Base-by-base conservation (phyloP, 1,140 invertebrate genomes). In the Magallana gigas region DNA sequence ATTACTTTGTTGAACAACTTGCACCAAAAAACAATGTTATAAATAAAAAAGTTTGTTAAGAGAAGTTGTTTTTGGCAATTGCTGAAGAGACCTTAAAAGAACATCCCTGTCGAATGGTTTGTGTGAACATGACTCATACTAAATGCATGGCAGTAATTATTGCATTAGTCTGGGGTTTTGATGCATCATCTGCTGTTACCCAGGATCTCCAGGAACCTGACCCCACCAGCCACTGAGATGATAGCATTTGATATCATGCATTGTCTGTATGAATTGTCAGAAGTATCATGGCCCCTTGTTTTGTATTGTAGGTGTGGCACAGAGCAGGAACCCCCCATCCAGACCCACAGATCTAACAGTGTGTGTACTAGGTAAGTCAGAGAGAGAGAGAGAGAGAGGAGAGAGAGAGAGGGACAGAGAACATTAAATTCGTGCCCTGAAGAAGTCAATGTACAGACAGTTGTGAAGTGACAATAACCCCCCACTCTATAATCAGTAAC, bases 91-190 rank as follows among this genome's bases (percentile, higher is more conserved):
- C 23, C 23, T 36, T 11, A 11, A 76, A 29, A 76, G 68, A 76
- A 12, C 68, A 36, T 76, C 68, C 18, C 68, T 76, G 14, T 29
- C 12, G 8, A 29, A 76, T 76, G 68, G 68, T 76, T 48, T 29
- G 68, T 76, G 68, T 23, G 68, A 29, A 29, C 68, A 36, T 76
- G 68, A 76, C 23, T 76, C 68, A 76, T 29, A 18, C 23, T 76
- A 76, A 48, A 76, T 76, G 68, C 23, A 76, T 76, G 68, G 68
- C 68, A 76, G 14, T 76, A 76, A 76, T 76, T 76, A 76, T 29
- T 76, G 68, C 68, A 76, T 76, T 76, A 76, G 23, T 76, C 68
- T 76, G 23, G 68, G 8, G 23, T 12, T 23, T 62, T 62, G 60
- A 62, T 76, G 68, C 68, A 76, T 11, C 68, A 76, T 76, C 68